These are phyloP conservation scores for Agapostemon virescens DNA, from an alignment of 2,888 invertebrate species.

Conservation along the genomic window DNA sequence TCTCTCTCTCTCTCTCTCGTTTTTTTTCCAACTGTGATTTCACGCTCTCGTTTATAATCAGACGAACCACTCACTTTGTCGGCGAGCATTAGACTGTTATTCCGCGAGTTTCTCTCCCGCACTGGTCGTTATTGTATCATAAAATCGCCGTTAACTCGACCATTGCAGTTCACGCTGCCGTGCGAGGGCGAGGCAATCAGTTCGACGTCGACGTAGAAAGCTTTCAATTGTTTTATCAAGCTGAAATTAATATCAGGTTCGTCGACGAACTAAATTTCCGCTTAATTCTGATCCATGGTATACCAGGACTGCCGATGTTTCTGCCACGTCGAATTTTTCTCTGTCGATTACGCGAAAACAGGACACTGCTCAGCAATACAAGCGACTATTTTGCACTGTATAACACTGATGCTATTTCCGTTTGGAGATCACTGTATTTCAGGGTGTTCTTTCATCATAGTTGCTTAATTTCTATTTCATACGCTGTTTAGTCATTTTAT, in stretches of 20 bases:
- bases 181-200: not conserved
- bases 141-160: not conserved
- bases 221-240: not conserved
- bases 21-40: not conserved
- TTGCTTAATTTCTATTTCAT: no score
- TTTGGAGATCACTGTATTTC: no score
- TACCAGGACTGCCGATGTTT: not conserved
- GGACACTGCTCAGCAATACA: not conserved
- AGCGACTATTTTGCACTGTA: not conserved
- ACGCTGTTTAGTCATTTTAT: no score
- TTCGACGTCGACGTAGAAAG: not conserved
- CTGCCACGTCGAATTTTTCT: not conserved
- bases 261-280: not conserved
- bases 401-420: no score
- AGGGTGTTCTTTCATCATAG: no score
- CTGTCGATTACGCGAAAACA: not conserved
- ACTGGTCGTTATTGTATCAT: not conserved
- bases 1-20: not conserved
- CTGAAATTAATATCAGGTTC: not conserved
- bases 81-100: not conserved
- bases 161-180: not conserved
- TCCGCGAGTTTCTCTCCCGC: not conserved
- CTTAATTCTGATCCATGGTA: not conserved
- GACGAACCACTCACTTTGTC: constrained; percentile 2
- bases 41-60: not conserved